These are phyloP conservation scores for Ceuthmochares aereus DNA, from an alignment of 2,113 vertebrate genomes.

Conservation along the genomic window DNA sequence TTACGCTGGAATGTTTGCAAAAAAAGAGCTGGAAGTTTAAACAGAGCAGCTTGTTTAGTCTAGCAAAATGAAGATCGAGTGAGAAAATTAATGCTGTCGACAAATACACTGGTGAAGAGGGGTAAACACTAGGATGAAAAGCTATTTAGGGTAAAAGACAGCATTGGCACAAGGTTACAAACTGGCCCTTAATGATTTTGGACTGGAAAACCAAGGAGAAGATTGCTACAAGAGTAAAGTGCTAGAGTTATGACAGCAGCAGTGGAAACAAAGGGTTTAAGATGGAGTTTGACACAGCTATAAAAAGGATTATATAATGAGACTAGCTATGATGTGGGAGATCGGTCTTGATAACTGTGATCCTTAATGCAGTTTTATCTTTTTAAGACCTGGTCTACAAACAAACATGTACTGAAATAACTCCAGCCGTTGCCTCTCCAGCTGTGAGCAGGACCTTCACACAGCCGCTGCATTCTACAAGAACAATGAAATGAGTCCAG, in stretches of 20 bases:
- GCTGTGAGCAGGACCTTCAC: slow-evolving; percentile 19
- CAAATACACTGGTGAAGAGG: background rate
- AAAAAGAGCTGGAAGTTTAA: slow-evolving; percentile 20
- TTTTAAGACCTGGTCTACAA: slow-evolving; percentile 16
- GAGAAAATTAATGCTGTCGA: background rate
- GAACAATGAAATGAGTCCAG: background rate
- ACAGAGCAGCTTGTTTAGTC: slow-evolving; percentile 40
- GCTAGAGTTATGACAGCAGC: background rate
- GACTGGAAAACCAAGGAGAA: background rate
- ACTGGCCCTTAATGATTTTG: background rate
- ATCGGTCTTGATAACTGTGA: background rate
- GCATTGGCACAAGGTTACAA: background rate
- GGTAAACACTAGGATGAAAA: background rate
- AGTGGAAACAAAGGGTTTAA: slow-evolving; percentile 1
- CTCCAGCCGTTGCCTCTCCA: background rate
- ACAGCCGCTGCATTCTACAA: slow-evolving; percentile 2
- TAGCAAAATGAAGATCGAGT: background rate
- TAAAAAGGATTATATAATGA: background rate
- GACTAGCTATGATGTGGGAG: background rate
- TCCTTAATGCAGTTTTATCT: background rate
- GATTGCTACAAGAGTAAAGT: background rate
- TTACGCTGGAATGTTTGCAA: background rate
- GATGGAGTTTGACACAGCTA: background rate
- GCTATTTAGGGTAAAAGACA: slow-evolving; percentile 16
- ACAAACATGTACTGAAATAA: background rate